Evolutionary conservation across 2,113 vertebrate species (phyloP).

Genomic region (Perca schrenkii): DNA sequence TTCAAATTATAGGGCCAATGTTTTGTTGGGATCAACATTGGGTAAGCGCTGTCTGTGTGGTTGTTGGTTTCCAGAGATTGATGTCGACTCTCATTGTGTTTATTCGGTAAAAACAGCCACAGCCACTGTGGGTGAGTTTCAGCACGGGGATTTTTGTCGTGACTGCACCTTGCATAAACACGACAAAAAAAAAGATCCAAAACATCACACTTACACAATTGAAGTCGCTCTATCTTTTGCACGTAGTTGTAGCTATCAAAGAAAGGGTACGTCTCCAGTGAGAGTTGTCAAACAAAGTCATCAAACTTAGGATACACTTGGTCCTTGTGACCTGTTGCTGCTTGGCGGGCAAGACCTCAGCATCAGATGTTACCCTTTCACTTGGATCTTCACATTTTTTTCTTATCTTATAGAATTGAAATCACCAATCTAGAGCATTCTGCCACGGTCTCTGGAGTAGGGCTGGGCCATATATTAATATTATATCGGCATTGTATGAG

Average conservation of each 20-base stretch:
- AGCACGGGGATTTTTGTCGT: conserved; percentile 33
- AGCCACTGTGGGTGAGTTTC: conserved; percentile 43
- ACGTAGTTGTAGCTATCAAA: background rate
- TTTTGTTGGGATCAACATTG: conserved; percentile 46
- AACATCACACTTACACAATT: background rate
- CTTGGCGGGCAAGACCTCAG: background rate
- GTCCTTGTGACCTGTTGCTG: background rate
- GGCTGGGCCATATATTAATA: too few relatives aligned
- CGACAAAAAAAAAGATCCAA: conserved; percentile 4
- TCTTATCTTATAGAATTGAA: background rate
- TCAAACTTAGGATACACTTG: background rate
- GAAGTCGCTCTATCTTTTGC: background rate
- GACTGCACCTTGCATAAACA: conserved; percentile 33
- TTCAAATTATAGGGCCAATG: conserved; percentile 52
- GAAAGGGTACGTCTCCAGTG: background rate
- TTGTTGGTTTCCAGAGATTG: conserved; percentile 54
- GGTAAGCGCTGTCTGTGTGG: conserved; percentile 43
- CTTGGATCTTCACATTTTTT: background rate
- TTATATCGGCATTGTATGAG: too few relatives aligned
- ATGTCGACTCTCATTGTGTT: conserved; percentile 55
- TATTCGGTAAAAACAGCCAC: conserved; percentile 40
- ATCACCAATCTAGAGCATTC: background rate
- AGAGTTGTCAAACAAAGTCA: background rate
- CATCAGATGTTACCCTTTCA: background rate
- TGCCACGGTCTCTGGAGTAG: background rate